Percentiles rank a stretch among this genome's conserved stretches.
These are phyloP conservation scores for Sinopyrophorus schimmeli DNA, from an alignment of 2,888 invertebrate species.

Conservation along the genomic window DNA sequence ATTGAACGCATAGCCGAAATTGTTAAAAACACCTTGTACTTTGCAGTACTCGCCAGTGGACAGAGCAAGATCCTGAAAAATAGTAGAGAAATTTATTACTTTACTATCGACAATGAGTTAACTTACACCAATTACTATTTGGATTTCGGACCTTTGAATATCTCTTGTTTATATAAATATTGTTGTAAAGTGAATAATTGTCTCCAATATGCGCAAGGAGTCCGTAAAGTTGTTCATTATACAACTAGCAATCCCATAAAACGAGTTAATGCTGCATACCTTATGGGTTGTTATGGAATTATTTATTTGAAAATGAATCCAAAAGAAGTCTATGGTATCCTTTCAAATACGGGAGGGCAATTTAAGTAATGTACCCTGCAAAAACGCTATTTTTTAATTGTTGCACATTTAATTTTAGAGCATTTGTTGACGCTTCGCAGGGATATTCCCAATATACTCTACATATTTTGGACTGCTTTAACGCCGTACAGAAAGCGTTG, in stretches of 20 bases:
- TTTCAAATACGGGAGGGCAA: slow-evolving; percentile 60
- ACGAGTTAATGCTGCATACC: slow-evolving; percentile 83
- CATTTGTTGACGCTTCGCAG: slow-evolving; percentile 81
- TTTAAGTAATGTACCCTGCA: slow-evolving; percentile 43
- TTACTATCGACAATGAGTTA: slow-evolving; percentile 77
- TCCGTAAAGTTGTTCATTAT: slow-evolving; percentile 77
- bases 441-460: slow-evolving; percentile 74
- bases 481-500: slow-evolving; percentile 72
- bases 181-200: slow-evolving; percentile 77
- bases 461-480: slow-evolving; percentile 66
- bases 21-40: slow-evolving; percentile 65
- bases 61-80: slow-evolving; percentile 66
- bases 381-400: neutral
- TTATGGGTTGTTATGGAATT: slow-evolving; percentile 82
- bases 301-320: slow-evolving; percentile 71
- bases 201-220: slow-evolving; percentile 65
- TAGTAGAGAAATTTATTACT: slow-evolving; percentile 72
- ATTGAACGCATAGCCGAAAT: slow-evolving; percentile 50
- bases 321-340: slow-evolving; percentile 67
- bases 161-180: slow-evolving; percentile 83
- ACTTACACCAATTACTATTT: slow-evolving; percentile 83
- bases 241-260: slow-evolving; percentile 74
- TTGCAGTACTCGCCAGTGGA: slow-evolving; percentile 69
- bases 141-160: slow-evolving; percentile 89
- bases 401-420: too few relatives aligned